Percentiles rank a stretch among this genome's conserved stretches.
phyloP scores from a whole-genome alignment of 2,113 vertebrate genomes.

The Saguinus midas region DNA sequence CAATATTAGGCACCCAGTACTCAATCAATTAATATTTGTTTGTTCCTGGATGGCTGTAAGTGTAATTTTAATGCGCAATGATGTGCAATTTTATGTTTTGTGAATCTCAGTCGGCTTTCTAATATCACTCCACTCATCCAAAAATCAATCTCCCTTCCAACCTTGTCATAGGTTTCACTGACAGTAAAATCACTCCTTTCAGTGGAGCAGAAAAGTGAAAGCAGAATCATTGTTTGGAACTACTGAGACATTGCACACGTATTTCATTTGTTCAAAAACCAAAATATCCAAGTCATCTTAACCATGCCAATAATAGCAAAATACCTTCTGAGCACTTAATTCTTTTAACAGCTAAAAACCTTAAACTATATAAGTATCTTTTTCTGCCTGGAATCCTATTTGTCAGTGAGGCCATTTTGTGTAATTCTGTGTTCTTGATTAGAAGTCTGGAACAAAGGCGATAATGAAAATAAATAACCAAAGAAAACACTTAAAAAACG shows the following conservation, averaged over 20 bases:
- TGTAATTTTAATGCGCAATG: neutral
- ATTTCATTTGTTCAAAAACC: slow-evolving; percentile 56
- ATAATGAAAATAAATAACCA: slow-evolving; percentile 49
- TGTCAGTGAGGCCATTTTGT: slow-evolving; percentile 50
- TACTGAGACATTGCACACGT: neutral
- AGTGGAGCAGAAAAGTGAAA: slow-evolving; percentile 54
- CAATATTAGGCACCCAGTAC: neutral
- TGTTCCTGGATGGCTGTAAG: neutral
- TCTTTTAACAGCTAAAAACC: slow-evolving; percentile 14
- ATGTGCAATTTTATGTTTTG: neutral
- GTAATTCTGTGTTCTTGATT: slow-evolving; percentile 27
- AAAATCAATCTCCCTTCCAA: slow-evolving; percentile 50
- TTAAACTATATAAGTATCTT: slow-evolving; percentile 31
- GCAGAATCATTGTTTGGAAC: slow-evolving; percentile 45
- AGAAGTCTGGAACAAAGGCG: slow-evolving; percentile 59
- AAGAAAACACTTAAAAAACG: neutral
- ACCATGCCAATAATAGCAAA: slow-evolving; percentile 12
- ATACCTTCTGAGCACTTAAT: neutral
- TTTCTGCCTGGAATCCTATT: slow-evolving; percentile 29
- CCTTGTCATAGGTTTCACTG: slow-evolving; percentile 52
- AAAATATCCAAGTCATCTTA: slow-evolving; percentile 50
- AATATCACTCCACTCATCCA: neutral
- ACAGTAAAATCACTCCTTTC: slow-evolving; percentile 26
- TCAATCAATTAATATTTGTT: slow-evolving; percentile 13
- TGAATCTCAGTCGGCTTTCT: neutral